A percentile compares a stretch with the other conserved stretches of the same genome.
Conservation (phyloP, 2,113 vertebrate genomes). For the Zosterops borbonicus region DNA sequence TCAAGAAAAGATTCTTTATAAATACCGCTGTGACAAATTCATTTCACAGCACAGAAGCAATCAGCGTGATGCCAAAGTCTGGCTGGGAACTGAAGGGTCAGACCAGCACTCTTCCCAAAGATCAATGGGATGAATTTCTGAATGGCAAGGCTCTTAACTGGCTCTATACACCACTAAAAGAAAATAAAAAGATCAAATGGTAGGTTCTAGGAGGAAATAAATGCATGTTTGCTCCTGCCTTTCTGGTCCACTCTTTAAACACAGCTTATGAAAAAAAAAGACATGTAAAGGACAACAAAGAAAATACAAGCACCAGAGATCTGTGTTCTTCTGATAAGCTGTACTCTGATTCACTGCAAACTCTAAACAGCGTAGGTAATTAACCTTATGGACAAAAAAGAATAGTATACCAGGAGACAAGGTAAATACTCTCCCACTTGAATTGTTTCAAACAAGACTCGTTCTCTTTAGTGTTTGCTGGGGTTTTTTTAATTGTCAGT, state of each 20-base stretch:
- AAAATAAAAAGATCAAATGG: slow-evolving; percentile 61
- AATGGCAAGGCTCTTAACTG: slow-evolving; percentile 29
- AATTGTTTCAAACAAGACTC: not conserved
- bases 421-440: not conserved
- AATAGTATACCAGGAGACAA: not conserved
- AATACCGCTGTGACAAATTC: slow-evolving; percentile 65
- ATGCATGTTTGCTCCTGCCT: slow-evolving; percentile 39
- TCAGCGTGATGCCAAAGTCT: slow-evolving; percentile 50
- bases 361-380: slow-evolving; percentile 2
- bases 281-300: not conserved
- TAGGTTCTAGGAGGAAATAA: slow-evolving; percentile 27
- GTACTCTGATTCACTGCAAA: not conserved
- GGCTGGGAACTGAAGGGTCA: slow-evolving; percentile 65
- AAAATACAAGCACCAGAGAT: not conserved
- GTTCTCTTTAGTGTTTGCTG: not conserved
- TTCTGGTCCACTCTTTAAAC: slow-evolving; percentile 25
- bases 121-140: slow-evolving; percentile 57
- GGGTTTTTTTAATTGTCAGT: not conserved
- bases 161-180: not conserved
- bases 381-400: not conserved
- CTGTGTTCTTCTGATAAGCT: slow-evolving; percentile 43
- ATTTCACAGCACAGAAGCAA: slow-evolving; percentile 54
- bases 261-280: slow-evolving; percentile 22
- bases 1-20: slow-evolving; percentile 44
- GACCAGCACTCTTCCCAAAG: slow-evolving; percentile 11